Evolutionary conservation across 2,888 invertebrate species (phyloP), one percentile per base, ranked within the genome.

Genomic region (Drosophila picticornis): DNA sequence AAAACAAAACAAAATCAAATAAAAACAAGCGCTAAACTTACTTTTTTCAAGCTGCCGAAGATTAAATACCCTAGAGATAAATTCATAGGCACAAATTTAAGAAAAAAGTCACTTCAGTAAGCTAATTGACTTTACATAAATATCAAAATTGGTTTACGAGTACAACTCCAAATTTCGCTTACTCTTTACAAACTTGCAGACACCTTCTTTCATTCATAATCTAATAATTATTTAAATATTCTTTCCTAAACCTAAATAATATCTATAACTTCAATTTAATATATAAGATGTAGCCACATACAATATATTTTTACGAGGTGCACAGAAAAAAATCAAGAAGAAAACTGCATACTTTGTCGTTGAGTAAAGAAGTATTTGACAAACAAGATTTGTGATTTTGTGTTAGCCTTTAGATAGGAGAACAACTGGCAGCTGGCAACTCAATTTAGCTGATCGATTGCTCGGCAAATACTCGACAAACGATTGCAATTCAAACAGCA

Each of bases 401-500:
- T 53, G 57, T 58, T 51, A 52, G 57, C 66, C 48, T 29, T 11
- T 9, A 34, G 53, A 62, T 66, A 55, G 31, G 29, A 43, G 16
- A 57, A 29, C 50, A 48, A 27, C 38, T 38, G 56, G 50, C 43
- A 62, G 38, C 57, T 67, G 79, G 52, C 10, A 82, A 82, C 48
- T 73, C 61, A 78, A 82, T 78, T 78, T 68, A 50, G 46, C 61
- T 78, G 78, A 78, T 82, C 83, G 78, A 78, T 78, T 65, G 83
- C 74, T 82, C 43, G 58, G 40, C 63, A 78, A 78, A 77, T 63
- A 77, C 68, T 53, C n/a, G 36, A 53, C 25, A 29, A 31, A 34
- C 40, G 22, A 65, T 38, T 56, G 31, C 46, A 57, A 61, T 50
- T 31, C 46, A 53, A 59, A 73, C 40, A 67, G 25, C 31, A 59